These are phyloP conservation scores for Malurus leucopterus DNA, from an alignment of 2,797 vertebrate species.

Conservation along the genomic window DNA sequence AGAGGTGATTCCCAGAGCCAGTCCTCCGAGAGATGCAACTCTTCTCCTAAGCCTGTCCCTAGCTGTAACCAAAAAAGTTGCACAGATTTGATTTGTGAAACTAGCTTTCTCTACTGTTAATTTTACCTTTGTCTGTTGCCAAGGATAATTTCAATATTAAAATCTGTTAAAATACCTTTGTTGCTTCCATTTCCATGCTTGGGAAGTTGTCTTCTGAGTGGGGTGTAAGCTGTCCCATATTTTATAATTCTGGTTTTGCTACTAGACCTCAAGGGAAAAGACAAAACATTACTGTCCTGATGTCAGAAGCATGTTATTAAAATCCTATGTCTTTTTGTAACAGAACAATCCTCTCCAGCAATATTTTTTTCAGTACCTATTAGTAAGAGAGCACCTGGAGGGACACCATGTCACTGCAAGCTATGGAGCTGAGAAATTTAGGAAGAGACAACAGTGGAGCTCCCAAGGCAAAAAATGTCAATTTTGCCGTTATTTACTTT, in stretches of 20 bases:
- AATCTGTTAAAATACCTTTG: not conserved
- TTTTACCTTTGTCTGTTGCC: not conserved
- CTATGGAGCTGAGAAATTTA: not conserved
- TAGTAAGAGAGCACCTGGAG: not conserved
- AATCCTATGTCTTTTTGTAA: not conserved
- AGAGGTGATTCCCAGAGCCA: not conserved
- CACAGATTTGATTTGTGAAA: not conserved
- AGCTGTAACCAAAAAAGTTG: not conserved
- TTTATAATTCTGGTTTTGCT: not conserved
- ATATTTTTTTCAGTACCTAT: not conserved
- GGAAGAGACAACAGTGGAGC: not conserved
- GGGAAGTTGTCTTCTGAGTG: not conserved
- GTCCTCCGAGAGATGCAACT: not conserved
- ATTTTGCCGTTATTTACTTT: not conserved
- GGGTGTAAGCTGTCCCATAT: fast-evolving
- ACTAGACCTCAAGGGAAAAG: not conserved
- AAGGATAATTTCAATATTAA: not conserved
- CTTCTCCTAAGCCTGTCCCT: not conserved
- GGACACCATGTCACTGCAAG: not conserved
- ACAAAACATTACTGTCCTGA: not conserved
- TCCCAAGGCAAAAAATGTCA: not conserved
- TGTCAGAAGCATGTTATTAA: not conserved
- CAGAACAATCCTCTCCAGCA: not conserved
- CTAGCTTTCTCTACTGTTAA: not conserved
- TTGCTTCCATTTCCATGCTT: not conserved